Conservation (phyloP, 1,140 invertebrate species). For the Schmidtea mediterranea region DNA sequence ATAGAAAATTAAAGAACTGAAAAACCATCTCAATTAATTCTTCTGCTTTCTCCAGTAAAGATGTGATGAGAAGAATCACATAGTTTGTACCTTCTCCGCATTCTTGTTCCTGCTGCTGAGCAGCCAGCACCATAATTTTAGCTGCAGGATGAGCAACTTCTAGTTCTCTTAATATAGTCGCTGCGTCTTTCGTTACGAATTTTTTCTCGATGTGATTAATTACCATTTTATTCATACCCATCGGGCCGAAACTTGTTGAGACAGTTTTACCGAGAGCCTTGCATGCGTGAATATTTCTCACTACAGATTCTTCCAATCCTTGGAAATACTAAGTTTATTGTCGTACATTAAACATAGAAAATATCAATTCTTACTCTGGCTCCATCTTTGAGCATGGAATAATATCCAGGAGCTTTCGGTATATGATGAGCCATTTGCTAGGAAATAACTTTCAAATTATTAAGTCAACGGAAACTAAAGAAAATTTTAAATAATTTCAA, state of each 20-base stretch:
- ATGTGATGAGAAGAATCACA: slow-evolving; percentile 71
- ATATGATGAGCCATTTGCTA: slow-evolving; percentile 61
- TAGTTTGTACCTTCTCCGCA: slow-evolving; percentile 96
- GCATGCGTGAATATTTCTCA: slow-evolving; percentile 75
- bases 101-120: slow-evolving; percentile 92
- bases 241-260: slow-evolving; percentile 81
- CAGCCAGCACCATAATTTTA: slow-evolving; percentile 75
- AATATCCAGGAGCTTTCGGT: slow-evolving; percentile 68
- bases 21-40: slow-evolving; percentile 45
- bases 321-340: slow-evolving; percentile 47
- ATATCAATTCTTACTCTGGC: slow-evolving; percentile 43
- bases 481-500: no score
- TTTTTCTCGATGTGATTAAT: slow-evolving; percentile 95
- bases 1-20: no score
- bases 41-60: slow-evolving; percentile 68
- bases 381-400: slow-evolving; percentile 81
- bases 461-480: no score
- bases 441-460: no score
- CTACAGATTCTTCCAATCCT: slow-evolving; percentile 85
- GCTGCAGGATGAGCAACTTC: slow-evolving; percentile 95
- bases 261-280: slow-evolving; percentile 73
- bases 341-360: slow-evolving; percentile 10
- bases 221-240: slow-evolving; percentile 83
- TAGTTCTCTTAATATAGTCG: slow-evolving; percentile 75
- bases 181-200: slow-evolving; percentile 94